Evolutionary conservation across 1,140 invertebrate species (phyloP).

Genomic region (Cephus cinctus): DNA sequence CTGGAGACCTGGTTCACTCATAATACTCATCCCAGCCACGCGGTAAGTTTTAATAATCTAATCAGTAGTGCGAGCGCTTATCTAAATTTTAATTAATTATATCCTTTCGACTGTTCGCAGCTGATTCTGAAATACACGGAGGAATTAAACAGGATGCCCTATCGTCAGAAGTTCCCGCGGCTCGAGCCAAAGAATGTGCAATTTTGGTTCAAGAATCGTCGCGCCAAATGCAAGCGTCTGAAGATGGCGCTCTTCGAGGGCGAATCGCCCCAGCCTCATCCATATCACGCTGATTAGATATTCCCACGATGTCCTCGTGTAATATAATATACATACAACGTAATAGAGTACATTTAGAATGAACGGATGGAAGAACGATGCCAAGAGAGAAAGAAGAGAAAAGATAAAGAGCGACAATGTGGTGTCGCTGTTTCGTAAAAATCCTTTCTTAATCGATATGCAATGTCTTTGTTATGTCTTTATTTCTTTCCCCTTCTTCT

Average conservation of each 20-base stretch:
- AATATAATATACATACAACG: no score
- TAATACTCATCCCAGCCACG: constrained; percentile 96
- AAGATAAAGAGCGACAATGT: neutral
- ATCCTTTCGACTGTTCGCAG: constrained; percentile 45
- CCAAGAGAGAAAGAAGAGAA: constrained; percentile 5
- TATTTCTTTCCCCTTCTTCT: no score
- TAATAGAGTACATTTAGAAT: no score
- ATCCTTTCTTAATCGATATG: constrained; percentile 5
- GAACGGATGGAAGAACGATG: neutral
- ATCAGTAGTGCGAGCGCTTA: constrained; percentile 11
- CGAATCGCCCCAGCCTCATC: constrained; percentile 61
- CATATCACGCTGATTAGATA: constrained; percentile 51
- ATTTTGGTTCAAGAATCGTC: constrained; percentile 95
- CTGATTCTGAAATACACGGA: constrained; percentile 96
- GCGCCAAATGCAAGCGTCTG: constrained; percentile 93
- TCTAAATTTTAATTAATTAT: constrained; percentile 5
- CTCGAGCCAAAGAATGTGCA: constrained; percentile 98
- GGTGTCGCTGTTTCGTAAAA: constrained; percentile 2
- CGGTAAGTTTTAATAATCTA: constrained; percentile 33
- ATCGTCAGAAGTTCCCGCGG: constrained; percentile 93
- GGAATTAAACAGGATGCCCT: constrained; percentile 91
- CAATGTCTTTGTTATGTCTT: no score
- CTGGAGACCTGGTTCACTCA: constrained; percentile 96
- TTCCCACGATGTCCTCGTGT: neutral
- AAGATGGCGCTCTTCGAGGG: constrained; percentile 79